Percentiles rank a stretch among this genome's conserved stretches.
phyloP scores from a whole-genome alignment of 2,888 invertebrate species.

The Tipula lateralis region DNA sequence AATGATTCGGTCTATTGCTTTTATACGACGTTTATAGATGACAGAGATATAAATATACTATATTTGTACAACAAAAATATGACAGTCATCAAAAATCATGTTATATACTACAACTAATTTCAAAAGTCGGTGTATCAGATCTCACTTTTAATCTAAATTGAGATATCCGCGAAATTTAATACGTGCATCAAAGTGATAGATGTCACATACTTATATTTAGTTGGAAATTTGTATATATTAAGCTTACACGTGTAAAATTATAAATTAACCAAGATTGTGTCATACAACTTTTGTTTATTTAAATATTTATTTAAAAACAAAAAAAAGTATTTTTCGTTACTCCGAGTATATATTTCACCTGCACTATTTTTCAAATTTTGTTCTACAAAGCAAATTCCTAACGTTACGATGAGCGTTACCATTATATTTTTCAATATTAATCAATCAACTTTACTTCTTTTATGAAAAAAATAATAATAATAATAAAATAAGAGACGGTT shows the following conservation, averaged over 20 bases:
- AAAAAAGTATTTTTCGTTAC: neutral
- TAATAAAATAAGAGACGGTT: neutral
- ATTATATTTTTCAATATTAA: neutral
- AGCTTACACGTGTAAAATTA: too few relatives aligned
- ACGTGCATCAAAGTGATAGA: neutral
- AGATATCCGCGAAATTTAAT: neutral
- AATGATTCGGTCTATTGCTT: too few relatives aligned
- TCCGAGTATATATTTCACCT: neutral
- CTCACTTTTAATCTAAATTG: neutral
- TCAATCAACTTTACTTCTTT: neutral
- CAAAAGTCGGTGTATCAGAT: neutral
- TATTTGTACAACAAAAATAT: too few relatives aligned
- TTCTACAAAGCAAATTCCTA: neutral
- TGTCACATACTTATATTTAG: neutral
- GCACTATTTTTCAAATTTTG: neutral
- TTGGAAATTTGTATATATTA: neutral
- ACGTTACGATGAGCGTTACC: neutral
- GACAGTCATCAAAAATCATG: too few relatives aligned
- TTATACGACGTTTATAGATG: too few relatives aligned
- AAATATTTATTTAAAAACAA: neutral
- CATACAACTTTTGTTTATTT: neutral
- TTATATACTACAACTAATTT: too few relatives aligned
- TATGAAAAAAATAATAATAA: neutral
- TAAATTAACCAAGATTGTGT: neutral
- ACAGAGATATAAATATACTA: too few relatives aligned